Conservation (phyloP, 2,113 vertebrate species). For the Tapirus terrestris region DNA sequence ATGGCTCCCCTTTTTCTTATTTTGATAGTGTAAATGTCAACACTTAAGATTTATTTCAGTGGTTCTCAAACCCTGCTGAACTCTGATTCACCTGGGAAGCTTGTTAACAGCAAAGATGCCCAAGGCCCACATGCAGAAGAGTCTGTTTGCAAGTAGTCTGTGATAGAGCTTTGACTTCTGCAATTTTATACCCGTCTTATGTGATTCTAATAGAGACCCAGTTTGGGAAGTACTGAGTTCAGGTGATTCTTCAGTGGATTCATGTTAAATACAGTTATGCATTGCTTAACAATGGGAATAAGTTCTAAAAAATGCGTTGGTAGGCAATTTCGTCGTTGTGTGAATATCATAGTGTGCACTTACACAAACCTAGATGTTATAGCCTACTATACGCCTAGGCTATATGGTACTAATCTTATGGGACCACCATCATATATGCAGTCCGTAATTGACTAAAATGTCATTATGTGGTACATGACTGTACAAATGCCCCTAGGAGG, state of each 20-base stretch:
- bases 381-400: too few relatives aligned
- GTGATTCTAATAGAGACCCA: background rate
- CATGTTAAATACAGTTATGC: background rate
- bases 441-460: too few relatives aligned
- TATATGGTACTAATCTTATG: too few relatives aligned
- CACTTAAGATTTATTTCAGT: background rate
- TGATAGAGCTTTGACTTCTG: background rate
- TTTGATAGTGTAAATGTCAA: background rate
- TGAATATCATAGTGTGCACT: too few relatives aligned
- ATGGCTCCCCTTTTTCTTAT: background rate
- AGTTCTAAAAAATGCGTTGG: too few relatives aligned
- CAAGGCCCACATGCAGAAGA: background rate
- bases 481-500: background rate
- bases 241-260: background rate
- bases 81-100: background rate
- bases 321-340: too few relatives aligned
- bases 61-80: background rate
- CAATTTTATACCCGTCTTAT: background rate
- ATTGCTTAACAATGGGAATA: too few relatives aligned
- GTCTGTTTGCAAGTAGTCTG: background rate
- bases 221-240: conserved; percentile 21
- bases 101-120: background rate
- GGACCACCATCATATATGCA: too few relatives aligned
- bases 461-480: too few relatives aligned
- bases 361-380: too few relatives aligned